Evolutionary conservation across 2,113 vertebrate species (phyloP).

Genomic region (Sebastes schlegelii): DNA sequence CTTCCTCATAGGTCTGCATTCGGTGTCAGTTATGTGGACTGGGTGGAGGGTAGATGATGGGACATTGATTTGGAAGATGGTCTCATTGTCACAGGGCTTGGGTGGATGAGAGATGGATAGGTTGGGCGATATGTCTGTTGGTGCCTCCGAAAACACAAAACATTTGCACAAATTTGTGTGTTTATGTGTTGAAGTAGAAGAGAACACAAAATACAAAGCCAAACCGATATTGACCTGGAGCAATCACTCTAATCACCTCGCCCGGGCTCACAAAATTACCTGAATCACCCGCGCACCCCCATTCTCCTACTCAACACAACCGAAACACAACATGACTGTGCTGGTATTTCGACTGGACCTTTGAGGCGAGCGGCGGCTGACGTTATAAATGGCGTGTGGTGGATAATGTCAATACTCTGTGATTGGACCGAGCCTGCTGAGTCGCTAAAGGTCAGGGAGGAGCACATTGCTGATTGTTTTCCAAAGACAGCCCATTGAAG

Average conservation of each 20-base stretch:
- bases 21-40: conserved; percentile 15
- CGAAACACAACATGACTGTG: conserved; percentile 75
- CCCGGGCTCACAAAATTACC: conserved; percentile 11
- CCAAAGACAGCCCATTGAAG: conserved; percentile 79
- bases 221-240: conserved; percentile 21
- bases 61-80: conserved; percentile 52
- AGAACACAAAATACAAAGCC: conserved; percentile 16
- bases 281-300: not conserved
- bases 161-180: not conserved
- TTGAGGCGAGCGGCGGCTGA: conserved; percentile 60
- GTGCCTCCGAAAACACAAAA: not conserved
- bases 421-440: conserved; percentile 78
- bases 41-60: conserved; percentile 19
- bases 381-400: conserved; percentile 79
- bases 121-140: not conserved
- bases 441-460: conserved; percentile 80
- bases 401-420: conserved; percentile 82
- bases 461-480: conserved; percentile 82
- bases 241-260: conserved; percentile 33
- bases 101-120: conserved; percentile 3
- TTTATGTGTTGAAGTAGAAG: conserved; percentile 29
- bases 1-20: conserved; percentile 6
- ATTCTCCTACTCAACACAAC: conserved; percentile 43
- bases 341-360: conserved; percentile 76
- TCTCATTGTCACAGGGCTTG: conserved; percentile 15